These are phyloP conservation scores for Diadumene lineata DNA, from an alignment of 92 coral and sea anemone genomes.

Conservation along the genomic window DNA sequence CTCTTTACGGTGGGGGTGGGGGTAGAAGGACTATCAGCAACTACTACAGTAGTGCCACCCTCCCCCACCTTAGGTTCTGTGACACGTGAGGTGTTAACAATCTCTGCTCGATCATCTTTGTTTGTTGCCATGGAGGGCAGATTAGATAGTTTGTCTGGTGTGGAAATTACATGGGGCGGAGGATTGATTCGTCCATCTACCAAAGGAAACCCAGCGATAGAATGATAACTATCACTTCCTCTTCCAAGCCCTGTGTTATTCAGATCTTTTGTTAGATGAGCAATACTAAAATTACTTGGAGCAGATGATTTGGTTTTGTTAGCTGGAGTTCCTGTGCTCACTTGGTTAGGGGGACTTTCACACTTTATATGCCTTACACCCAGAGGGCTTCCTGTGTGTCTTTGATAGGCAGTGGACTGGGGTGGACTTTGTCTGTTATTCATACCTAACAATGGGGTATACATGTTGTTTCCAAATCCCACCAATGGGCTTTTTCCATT, in stretches of 20 bases:
- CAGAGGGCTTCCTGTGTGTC: slow-evolving; percentile 31
- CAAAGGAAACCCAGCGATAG: neutral
- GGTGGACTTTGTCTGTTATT: slow-evolving; percentile 2
- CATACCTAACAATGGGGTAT: neutral
- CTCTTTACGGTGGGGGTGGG: slow-evolving; percentile 21
- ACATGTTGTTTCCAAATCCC: neutral
- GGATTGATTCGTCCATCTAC: slow-evolving; percentile 11
- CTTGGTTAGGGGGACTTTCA: neutral
- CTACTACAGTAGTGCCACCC: slow-evolving; percentile 7
- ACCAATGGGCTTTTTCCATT: slow-evolving; percentile 1
- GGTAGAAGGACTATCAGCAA: slow-evolving; percentile 42
- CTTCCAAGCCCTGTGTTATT: slow-evolving; percentile 15
- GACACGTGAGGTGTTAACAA: neutral
- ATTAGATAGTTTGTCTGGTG: neutral
- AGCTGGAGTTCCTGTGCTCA: slow-evolving; percentile 15
- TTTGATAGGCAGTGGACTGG: neutral
- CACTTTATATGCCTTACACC: neutral
- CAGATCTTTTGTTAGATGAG: slow-evolving; percentile 79
- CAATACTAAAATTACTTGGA: slow-evolving; percentile 83
- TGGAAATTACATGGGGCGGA: slow-evolving; percentile 1
- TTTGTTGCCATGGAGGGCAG: neutral
- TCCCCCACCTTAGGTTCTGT: slow-evolving; percentile 21
- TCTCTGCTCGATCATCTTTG: slow-evolving; percentile 19
- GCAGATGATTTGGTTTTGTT: slow-evolving; percentile 51
- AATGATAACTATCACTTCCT: neutral